Conservation (phyloP, 2,888 invertebrate genomes). For the Amphipoea lucens region DNA sequence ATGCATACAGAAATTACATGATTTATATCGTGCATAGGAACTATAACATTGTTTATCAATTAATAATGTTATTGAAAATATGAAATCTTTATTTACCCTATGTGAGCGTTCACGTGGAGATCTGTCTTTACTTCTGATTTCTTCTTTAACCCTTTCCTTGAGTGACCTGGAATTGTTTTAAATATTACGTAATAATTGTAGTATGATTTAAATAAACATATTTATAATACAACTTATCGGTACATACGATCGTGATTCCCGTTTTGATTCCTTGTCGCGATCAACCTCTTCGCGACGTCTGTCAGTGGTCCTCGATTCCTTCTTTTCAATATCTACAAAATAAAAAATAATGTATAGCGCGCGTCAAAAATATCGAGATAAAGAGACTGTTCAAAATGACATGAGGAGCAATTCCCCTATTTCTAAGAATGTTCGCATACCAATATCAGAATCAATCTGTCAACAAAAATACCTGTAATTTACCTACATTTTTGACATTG, state of each 20-base stretch:
- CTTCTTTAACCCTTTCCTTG: slow-evolving; percentile 92
- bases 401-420: not conserved
- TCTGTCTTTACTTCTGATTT: slow-evolving; percentile 90
- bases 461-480: not conserved
- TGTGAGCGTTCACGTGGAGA: slow-evolving; percentile 88
- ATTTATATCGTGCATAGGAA: not conserved
- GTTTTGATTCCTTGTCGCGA: slow-evolving; percentile 85
- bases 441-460: not conserved
- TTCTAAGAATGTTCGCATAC: not conserved
- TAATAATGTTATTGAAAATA: not conserved
- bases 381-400: not conserved
- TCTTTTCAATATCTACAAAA: slow-evolving; percentile 81
- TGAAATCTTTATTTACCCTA: slow-evolving; percentile 74
- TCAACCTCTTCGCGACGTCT: slow-evolving; percentile 85
- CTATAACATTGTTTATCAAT: not conserved
- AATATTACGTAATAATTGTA: not conserved
- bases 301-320: slow-evolving; percentile 81
- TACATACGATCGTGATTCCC: slow-evolving; percentile 85
- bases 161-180: slow-evolving; percentile 76
- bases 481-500: not conserved
- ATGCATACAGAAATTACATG: not conserved
- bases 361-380: not conserved
- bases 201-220: not conserved
- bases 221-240: not conserved
- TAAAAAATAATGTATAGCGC: not conserved